Evolutionary conservation across 2,888 invertebrate genomes (phyloP), one percentile per base, ranked within the genome.

Genomic region (Altica lythri): DNA sequence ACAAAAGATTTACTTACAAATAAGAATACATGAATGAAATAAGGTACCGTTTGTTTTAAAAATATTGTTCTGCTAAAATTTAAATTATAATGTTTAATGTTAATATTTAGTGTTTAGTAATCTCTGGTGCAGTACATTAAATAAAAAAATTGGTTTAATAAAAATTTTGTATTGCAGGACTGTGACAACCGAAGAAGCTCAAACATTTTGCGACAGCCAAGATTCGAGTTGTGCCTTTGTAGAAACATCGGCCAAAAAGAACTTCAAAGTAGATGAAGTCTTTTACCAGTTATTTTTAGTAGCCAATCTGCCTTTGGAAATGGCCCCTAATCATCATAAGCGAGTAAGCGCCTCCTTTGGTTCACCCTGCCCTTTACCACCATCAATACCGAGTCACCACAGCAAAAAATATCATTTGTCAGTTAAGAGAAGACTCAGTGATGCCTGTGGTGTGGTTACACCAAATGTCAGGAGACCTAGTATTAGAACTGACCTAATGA

Each of bases 371-470:
- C 88, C 89, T 5, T 72, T 89, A 60, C 86, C 86, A 0, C 85
- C 86, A 0, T 82, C 85, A 60, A 81, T 83, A 19, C 83, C 84
- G 58, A 80, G 82, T 34, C 85, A 82, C 71, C 81, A 84, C 66
- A 82, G 83, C 69, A 88, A 88, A 72, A 87, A 86, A 75, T 87
- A 88, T 68, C 88, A 89, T 2, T 79, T 92, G 48, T 90, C 90
- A 37, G 90, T 92, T 60, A 89, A 92, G 67, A 80, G 91, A 54
- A 82, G 90, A 45, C 78, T 92, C 63, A 92, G 91, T 61, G 92
- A 92, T 70, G 92, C 92, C 1, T 92, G 91, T 69, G 92, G 92
- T 2, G 90, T 92, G 4, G 90, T 92, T 13, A 89, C 91, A n/a
- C 90, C 92, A 1, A 92, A 92, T 71, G 92, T 90, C 1, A 80